Evolutionary conservation across 2,113 vertebrate species (phyloP), one percentile per base, ranked within the genome.

Genomic region (Pollachius pollachius): DNA sequence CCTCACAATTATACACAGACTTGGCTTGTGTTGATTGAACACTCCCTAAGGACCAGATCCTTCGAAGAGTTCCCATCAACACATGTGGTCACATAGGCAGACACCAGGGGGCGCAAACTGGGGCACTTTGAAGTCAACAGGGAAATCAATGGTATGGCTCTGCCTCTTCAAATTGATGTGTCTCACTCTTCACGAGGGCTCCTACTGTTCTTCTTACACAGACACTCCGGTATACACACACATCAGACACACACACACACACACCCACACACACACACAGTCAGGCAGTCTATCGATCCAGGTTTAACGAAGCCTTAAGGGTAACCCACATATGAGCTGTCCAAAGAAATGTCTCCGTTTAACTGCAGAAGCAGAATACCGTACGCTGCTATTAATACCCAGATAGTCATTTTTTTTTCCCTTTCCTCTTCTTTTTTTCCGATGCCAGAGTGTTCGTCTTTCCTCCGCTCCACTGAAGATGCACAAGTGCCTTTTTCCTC

Each of bases 301-400:
- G 65, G 64, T 88, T 83, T 83, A 88, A 88, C 84, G 71, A 85
- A 77, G 70, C 79, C 69, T 79, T 81, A 70, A 79, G 84, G 73
- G 59, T 79, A 80, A 52, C 64, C 74, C 30, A 74, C 73, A 64
- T 71, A 70, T 1, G 57, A 76, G 64, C 70, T 73, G 78, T 81
- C 72, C 63, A 77, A 74, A 80, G 63, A 83, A 79, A 77, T 70
- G 63, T 67, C 70, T 84, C 64, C n/a, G 19, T 79, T 74, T 70
- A 75, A 67, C 61, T 37, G 12, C 65, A 71, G 70, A 73, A 21
- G 52, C 64, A 71, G 16, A 76, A 71, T 67, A 61, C 67, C 30
- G 3, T 15, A 15, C 60, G 15, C 41, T 58, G 65, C 74, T 76
- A 78, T 81, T 73, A 78, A 81, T 78, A 72, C 62, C 16, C 9